phyloP scores from a whole-genome alignment of 2,113 vertebrate species.

The Cephalopholis sonnerati region DNA sequence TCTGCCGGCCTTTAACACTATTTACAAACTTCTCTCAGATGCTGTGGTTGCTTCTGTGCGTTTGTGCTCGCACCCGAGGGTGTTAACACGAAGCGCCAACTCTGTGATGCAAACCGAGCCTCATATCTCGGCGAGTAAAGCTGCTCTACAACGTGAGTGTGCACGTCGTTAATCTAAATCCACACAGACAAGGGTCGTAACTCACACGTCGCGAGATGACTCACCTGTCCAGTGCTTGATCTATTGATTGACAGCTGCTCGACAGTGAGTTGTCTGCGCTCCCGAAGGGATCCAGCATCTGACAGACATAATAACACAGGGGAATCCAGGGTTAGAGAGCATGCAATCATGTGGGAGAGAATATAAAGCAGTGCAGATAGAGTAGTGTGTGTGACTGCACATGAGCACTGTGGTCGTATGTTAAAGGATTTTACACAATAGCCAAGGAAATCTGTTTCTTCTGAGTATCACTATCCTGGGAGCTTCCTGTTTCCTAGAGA shows the following conservation, averaged over 20 bases:
- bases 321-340: constrained; percentile 38
- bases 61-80: neutral
- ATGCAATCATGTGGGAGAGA: constrained; percentile 28
- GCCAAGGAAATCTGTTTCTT: too few relatives aligned
- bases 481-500: neutral
- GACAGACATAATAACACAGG: constrained; percentile 59
- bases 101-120: neutral
- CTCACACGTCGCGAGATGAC: constrained; percentile 36
- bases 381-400: neutral
- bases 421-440: too few relatives aligned
- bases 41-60: constrained; percentile 3
- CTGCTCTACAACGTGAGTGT: neutral
- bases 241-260: constrained; percentile 93
- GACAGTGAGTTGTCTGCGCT: constrained; percentile 89
- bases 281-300: constrained; percentile 92
- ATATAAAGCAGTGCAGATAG: constrained; percentile 12
- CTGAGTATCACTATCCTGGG: too few relatives aligned
- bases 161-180: constrained; percentile 10
- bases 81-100: neutral
- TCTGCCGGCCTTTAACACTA: constrained; percentile 30
- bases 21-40: constrained; percentile 36
- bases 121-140: neutral
- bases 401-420: neutral
- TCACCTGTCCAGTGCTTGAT: constrained; percentile 94
- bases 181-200: constrained; percentile 10